These are phyloP conservation scores for Tethea ocularis DNA, from an alignment of 2,888 invertebrate species.

Conservation along the genomic window DNA sequence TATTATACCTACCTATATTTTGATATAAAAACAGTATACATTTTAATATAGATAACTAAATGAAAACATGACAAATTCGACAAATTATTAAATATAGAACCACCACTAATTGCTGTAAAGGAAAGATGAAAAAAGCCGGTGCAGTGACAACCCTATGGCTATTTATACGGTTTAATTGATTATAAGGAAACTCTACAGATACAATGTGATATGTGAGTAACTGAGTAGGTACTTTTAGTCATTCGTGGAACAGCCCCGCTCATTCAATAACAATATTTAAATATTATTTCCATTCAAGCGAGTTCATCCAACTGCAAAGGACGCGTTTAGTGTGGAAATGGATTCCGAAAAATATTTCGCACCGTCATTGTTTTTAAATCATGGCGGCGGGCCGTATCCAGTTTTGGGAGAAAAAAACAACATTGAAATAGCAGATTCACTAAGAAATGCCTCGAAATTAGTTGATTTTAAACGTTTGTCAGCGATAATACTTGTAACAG, in stretches of 20 bases:
- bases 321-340: background rate
- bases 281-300: background rate
- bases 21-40: too few species aligned
- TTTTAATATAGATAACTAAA: too few species aligned
- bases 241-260: background rate
- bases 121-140: too few species aligned
- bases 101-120: too few species aligned
- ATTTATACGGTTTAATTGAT: background rate
- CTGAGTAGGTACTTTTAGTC: background rate
- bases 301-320: background rate
- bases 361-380: slow-evolving; percentile 55
- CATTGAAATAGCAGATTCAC: slow-evolving; percentile 39
- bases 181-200: background rate
- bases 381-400: slow-evolving; percentile 54
- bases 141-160: too few species aligned
- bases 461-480: slow-evolving; percentile 41
- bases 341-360: slow-evolving; percentile 34
- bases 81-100: too few species aligned
- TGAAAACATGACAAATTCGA: too few species aligned
- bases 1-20: too few species aligned
- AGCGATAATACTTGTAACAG: slow-evolving; percentile 51
- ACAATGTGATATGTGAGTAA: too few species aligned
- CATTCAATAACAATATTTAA: background rate
- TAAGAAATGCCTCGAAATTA: slow-evolving; percentile 39
- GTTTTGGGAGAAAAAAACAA: slow-evolving; percentile 47